These are phyloP conservation scores for Microctenopoma lineatum DNA, from an alignment of 2,797 vertebrate species.

Conservation along the genomic window DNA sequence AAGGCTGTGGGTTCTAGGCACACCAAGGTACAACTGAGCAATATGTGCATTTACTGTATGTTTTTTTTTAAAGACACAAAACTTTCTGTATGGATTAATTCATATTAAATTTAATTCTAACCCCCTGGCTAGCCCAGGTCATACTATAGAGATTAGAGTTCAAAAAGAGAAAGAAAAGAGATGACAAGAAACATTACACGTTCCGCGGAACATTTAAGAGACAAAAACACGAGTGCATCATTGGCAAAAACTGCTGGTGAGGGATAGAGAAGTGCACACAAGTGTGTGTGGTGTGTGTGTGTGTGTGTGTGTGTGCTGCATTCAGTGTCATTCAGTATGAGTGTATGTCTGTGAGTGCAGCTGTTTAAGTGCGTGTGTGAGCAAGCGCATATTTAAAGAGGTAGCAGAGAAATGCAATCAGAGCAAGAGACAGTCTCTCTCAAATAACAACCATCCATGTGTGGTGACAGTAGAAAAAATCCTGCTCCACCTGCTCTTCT, in stretches of 20 bases:
- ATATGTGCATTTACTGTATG: slow-evolving; percentile 67
- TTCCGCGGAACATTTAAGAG: slow-evolving; percentile 65
- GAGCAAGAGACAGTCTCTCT: slow-evolving; percentile 45
- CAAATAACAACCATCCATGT: slow-evolving; percentile 15
- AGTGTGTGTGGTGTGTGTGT: slow-evolving; percentile 21
- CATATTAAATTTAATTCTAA: slow-evolving; percentile 44
- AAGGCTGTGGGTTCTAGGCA: slow-evolving; percentile 87
- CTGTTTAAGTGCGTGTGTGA: slow-evolving; percentile 54
- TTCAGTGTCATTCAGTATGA: slow-evolving; percentile 24
- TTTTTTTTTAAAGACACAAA: slow-evolving; percentile 47
- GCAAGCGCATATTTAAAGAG: slow-evolving; percentile 72
- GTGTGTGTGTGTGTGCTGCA: slow-evolving; percentile 34
- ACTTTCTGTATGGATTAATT: slow-evolving; percentile 47
- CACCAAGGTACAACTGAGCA: slow-evolving; percentile 84
- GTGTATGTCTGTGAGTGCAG: slow-evolving; percentile 39
- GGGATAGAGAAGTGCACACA: slow-evolving; percentile 72
- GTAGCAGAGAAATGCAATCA: slow-evolving; percentile 74
- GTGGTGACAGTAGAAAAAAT: slow-evolving; percentile 30
- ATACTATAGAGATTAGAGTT: slow-evolving; percentile 50
- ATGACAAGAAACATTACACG: slow-evolving; percentile 47
- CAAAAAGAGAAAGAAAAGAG: slow-evolving; percentile 36
- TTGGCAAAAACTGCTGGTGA: slow-evolving; percentile 84
- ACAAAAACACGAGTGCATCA: slow-evolving; percentile 77
- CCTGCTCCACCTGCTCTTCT: slow-evolving; percentile 26
- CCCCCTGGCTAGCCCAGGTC: slow-evolving; percentile 52